Percentiles rank a stretch among this genome's conserved stretches.
These are phyloP conservation scores for Gambusia holbrooki DNA, from an alignment of 2,113 vertebrate species.

Conservation along the genomic window DNA sequence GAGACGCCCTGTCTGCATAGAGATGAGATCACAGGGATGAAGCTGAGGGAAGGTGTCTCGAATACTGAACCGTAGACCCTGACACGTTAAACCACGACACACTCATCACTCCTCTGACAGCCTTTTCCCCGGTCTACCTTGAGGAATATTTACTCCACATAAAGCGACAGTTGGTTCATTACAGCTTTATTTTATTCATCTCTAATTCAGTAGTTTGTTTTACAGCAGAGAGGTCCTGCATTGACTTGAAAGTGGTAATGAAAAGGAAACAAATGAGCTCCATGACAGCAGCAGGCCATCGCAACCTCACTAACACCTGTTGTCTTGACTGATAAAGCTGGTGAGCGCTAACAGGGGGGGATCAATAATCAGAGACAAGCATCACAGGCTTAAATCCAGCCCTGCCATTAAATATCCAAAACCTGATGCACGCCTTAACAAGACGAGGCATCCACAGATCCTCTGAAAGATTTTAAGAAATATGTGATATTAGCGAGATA, in stretches of 20 bases:
- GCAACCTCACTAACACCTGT: conserved; percentile 52
- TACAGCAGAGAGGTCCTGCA: conserved; percentile 5
- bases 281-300: conserved; percentile 43
- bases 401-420: conserved; percentile 43
- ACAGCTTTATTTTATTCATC: background rate
- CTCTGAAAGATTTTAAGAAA: conserved; percentile 2
- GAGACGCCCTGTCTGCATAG: conserved; percentile 62
- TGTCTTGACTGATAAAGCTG: conserved; percentile 51
- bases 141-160: background rate
- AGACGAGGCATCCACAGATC: conserved; percentile 11
- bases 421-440: conserved; percentile 13
- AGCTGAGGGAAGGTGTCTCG: conserved; percentile 38
- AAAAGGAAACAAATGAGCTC: conserved; percentile 47
- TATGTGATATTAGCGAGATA: conserved; percentile 1
- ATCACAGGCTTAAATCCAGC: conserved; percentile 55
- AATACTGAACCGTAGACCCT: conserved; percentile 23
- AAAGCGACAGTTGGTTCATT: background rate
- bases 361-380: conserved; percentile 66
- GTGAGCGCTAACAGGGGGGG: conserved; percentile 49
- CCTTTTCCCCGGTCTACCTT: background rate
- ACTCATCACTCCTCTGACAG: conserved; percentile 20
- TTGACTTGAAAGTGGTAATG: conserved; percentile 13
- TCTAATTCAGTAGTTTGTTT: background rate
- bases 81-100: conserved; percentile 10
- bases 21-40: conserved; percentile 63